phyloP scores from a whole-genome alignment of 2,888 invertebrate species.

The Latrodectus elegans region DNA sequence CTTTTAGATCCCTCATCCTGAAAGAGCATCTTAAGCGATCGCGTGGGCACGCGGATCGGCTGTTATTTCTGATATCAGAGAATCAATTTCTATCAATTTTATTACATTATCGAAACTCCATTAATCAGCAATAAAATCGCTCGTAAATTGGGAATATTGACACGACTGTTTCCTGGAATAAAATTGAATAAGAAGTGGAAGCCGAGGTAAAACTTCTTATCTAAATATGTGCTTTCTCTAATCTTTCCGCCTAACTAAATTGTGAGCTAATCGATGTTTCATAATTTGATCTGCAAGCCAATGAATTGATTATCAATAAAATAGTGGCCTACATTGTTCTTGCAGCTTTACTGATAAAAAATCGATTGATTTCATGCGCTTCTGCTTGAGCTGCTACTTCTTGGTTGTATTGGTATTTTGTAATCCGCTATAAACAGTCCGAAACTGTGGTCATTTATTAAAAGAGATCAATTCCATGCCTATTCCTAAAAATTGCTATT shows the following conservation, averaged over 20 bases:
- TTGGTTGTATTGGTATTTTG: neutral
- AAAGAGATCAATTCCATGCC: neutral
- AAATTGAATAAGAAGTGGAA: constrained; percentile 33
- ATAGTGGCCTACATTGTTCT: constrained; percentile 57
- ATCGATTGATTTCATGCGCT: constrained; percentile 49
- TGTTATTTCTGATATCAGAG: no score
- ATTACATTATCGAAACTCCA: neutral
- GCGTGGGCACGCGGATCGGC: no score
- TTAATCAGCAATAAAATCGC: neutral
- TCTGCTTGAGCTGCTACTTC: neutral
- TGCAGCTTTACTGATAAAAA: constrained; percentile 55
- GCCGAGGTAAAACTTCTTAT: constrained; percentile 16
- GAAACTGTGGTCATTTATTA: neutral
- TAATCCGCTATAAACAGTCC: neutral
- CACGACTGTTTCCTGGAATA: neutral
- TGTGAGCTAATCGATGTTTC: constrained; percentile 57
- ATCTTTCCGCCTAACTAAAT: constrained; percentile 56
- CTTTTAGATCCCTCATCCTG: no score
- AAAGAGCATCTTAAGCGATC: no score
- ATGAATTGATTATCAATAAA: constrained; percentile 63
- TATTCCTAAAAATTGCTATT: neutral
- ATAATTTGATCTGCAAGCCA: constrained; percentile 57
- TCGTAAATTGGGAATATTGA: neutral
- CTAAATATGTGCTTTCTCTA: constrained; percentile 40
- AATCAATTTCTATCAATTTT: neutral